Base-by-base conservation (phyloP, 2,797 vertebrate species). In the Anguilla marmorata region DNA sequence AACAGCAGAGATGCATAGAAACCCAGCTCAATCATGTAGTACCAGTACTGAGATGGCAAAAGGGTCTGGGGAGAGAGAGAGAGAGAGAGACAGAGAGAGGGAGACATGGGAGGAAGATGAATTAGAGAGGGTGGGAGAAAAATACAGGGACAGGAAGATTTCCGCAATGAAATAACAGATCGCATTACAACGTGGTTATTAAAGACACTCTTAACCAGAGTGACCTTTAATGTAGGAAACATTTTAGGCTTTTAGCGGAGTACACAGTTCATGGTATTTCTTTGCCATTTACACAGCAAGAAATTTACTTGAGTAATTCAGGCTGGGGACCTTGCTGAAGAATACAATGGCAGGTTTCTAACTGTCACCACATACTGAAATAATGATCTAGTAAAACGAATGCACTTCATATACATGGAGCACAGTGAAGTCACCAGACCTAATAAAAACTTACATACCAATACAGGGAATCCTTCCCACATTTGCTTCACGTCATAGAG, bases 1-100 rank as follows among this genome's bases (percentile, higher is more conserved):
- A 98, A 96, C 90, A 99, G 97, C 87, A 99, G 95, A 6, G 98
- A 97, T 92, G 95, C 92, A 92, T 99, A 99, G 95, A 99, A 99
- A 27, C 97, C 98, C 89, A 99, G 95, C 86, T 98, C 98, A 0
- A 98, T 97, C 95, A 98, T 98, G 94, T 99, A 99, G 95, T 96
- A 97, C 96, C 96, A 96, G 89, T 96, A 97, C 95, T 99, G 98
- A 87, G 98, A 99, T 1, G 97, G 96, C 88, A 99, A 90, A 52
- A 97, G 93, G 80, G 96, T 97, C 98, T 99, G 98, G 87, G 98
- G 24, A 87, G 33, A 86, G 24, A 90, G 56, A 85, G 12, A 79
- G 12, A 54, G 7, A 0, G 37, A 50, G 19, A 33, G 0, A 7
- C 88, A 89, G 66, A 14, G 2, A 56, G 50, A 14, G 86, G 63